phyloP scores from a whole-genome alignment of 2,113 vertebrate species.

The Paedocypris sp. region DNA sequence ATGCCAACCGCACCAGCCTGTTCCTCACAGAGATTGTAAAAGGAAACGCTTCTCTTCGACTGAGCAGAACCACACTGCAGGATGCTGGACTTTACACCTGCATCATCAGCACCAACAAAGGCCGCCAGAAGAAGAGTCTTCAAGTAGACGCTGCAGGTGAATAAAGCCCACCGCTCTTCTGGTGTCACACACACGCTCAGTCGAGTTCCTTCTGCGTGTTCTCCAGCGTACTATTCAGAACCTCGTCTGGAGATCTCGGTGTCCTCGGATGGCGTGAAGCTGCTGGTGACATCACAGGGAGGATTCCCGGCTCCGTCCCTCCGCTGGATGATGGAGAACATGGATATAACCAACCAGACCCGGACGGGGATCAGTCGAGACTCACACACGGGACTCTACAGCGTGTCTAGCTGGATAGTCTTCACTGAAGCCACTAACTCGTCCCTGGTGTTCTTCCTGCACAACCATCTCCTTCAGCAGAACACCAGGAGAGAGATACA shows the following conservation, averaged over 20 bases:
- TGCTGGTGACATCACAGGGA: constrained; percentile 31
- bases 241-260: constrained; percentile 28
- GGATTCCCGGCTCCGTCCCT: constrained; percentile 35
- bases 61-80: constrained; percentile 24
- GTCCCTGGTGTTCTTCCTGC: constrained; percentile 33
- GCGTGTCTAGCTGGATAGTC: constrained; percentile 29
- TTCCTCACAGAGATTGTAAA: constrained; percentile 28
- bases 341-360: constrained; percentile 32
- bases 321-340: constrained; percentile 33
- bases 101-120: constrained; percentile 32
- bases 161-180: too few species aligned
- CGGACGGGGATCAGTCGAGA: constrained; percentile 11
- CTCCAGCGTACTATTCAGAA: constrained; percentile 38
- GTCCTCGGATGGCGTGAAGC: constrained; percentile 5
- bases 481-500: constrained; percentile 35
- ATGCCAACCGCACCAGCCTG: constrained; percentile 34
- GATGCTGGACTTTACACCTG: constrained; percentile 41
- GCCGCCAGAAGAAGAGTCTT: constrained; percentile 39
- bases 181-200: too few species aligned
- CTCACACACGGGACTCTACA: constrained; percentile 24
- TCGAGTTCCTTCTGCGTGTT: background rate
- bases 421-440: constrained; percentile 2
- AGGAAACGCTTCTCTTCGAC: constrained; percentile 42
- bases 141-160: constrained; percentile 37
- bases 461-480: constrained; percentile 30